Evolutionary conservation across 2,888 invertebrate genomes (phyloP).

Genomic region (Tetanocera ferruginea): DNA sequence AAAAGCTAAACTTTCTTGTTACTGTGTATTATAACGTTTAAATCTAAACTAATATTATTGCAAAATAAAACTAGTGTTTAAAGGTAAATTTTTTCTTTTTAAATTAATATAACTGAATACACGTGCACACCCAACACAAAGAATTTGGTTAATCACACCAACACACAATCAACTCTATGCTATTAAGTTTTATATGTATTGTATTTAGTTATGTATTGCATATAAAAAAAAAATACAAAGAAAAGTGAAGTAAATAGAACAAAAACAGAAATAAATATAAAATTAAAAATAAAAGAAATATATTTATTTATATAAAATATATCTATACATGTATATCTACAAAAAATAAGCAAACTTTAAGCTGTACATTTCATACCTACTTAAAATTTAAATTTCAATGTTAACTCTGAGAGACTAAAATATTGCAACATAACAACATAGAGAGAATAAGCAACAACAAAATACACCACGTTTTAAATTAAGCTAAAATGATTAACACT

Average conservation of each 20-base stretch:
- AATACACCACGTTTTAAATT: background rate
- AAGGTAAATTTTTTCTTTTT: background rate
- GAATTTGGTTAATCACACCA: slow-evolving; percentile 3
- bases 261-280: background rate
- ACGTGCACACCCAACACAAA: slow-evolving; percentile 6
- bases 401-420: slow-evolving; percentile 12
- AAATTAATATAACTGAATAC: slow-evolving; percentile 7
- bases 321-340: background rate
- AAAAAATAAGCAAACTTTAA: background rate
- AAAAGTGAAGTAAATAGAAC: background rate
- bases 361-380: slow-evolving; percentile 22
- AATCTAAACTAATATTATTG: slow-evolving; percentile 6
- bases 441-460: background rate
- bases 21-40: slow-evolving; percentile 30
- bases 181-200: background rate
- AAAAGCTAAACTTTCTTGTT: slow-evolving; percentile 18
- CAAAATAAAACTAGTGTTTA: slow-evolving; percentile 12
- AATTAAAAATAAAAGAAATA: background rate
- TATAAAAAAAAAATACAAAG: background rate
- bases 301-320: background rate
- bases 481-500: slow-evolving; percentile 3
- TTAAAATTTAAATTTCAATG: background rate
- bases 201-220: slow-evolving; percentile 8
- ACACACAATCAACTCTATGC: slow-evolving; percentile 10
- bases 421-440: background rate